Base-by-base conservation (phyloP, 2,888 invertebrate genomes). In the Mystacides longicornis region DNA sequence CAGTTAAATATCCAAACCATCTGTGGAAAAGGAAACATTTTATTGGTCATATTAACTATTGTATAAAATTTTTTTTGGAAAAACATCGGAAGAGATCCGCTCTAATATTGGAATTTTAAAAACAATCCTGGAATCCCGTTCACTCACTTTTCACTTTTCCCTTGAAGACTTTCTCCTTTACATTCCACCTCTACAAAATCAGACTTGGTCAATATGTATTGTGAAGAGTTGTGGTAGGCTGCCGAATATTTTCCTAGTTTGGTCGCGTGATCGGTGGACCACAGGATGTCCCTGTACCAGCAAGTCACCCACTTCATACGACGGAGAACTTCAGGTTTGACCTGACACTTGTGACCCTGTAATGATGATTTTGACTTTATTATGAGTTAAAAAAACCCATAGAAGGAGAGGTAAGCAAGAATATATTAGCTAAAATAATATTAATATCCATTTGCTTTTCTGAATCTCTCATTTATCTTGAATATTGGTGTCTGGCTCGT, bases 151-250 rank as follows among this genome's bases (percentile, higher is more conserved):
- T 37, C 37, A 3, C 3, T 3, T 3, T 3, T 37, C 14, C 37
- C 37, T 7, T 3, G 14, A 14, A 14, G 3, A 14, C 3, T 68
- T 5, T 60, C 66, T 0, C 78, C 76, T 2, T 64, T 66, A 65
- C 91, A 91, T 9, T 75, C 73, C 0, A 87, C 85, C 64, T 81
- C 81, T 2, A 85, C 86, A 65, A 86, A 86, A 68, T 91, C 91
- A 58, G 86, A 87, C 23, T 74, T 68, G 57, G 74, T 78, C 37
- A 91, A 70, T 11, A 74, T 73, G 65, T 88, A 89, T 1, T 73
- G 73, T 3, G 79, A 75, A 48, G 76, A 78, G 0, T 81, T 79
- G 33, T 70, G 69, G 0, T 81, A 74, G 0, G 75, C 75, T 0
- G 73, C 73, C 0, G 80, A 70, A 1, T 3, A 14, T 16, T 73